Base-by-base conservation (phyloP, 1,140 invertebrate genomes). In the Helicoverpa zea region DNA sequence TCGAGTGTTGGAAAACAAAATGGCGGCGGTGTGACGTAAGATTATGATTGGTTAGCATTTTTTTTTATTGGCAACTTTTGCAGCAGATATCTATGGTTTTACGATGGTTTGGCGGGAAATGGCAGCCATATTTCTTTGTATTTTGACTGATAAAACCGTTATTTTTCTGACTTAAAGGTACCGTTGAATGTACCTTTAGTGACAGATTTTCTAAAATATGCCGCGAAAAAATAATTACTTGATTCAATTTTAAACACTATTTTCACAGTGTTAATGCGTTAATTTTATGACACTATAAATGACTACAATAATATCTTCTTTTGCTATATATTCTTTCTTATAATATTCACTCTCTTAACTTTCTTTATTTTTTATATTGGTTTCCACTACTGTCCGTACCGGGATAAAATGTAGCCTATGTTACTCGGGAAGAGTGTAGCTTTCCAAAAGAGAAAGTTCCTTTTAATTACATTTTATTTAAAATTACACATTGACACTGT, bases 41-140 rank as follows among this genome's bases (percentile, higher is more conserved):
- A 35, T 35, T 66, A 66, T 66, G 66, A 70, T 51, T 70, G 66
- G 66, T 70, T 49, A 66, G 2, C 16, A 70, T 23, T 18, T 51
- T 70, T 23, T 70, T 70, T 23, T 1, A 29, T 14, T 70, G 14
- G 18, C 18, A 70, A 70, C 18, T 16, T 52, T 70, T 66, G 5
- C 35, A 12, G 23, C 29, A 59, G 29, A 30, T 13, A 13, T 13
- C 29, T 61, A 29, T 29, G 23, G 23, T 10, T 12, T 23, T 29
- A 10, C 12, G 58, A 29, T 16, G 16, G 4, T 18, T 30, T 18
- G 14, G 13, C 63, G 7, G 35, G 3, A 66, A 47, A 18, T 18
- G 12, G 14, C 9, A 10, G 16, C n/a, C n/a, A 7, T 56, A 4
- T 14, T 56, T 2, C 29, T 13, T 23, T 14, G 30, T 14, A 30